Conservation (phyloP, 2,888 invertebrate genomes). For the Synanthedon formicaeformis region DNA sequence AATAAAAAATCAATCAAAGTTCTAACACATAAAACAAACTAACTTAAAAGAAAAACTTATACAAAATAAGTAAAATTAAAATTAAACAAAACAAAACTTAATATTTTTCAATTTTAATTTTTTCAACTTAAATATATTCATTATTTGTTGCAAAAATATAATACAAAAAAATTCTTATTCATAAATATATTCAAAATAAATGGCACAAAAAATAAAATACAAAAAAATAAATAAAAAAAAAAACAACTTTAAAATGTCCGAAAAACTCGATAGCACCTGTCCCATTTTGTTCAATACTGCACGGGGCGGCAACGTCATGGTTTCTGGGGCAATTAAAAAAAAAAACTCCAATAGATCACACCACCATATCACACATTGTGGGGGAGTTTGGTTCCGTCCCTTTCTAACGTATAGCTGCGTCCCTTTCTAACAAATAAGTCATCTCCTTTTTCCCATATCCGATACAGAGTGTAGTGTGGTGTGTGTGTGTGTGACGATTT, state of each 20-base stretch:
- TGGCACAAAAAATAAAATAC: too few species aligned
- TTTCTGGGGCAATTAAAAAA: slow-evolving; percentile 6
- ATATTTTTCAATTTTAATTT: too few species aligned
- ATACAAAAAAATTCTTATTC: too few species aligned
- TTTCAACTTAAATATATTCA: too few species aligned
- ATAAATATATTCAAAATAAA: too few species aligned
- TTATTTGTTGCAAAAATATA: too few species aligned
- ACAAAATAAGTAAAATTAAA: too few species aligned
- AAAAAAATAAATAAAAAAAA: too few species aligned
- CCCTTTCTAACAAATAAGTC: slow-evolving; percentile 10
- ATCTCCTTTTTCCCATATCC: slow-evolving; percentile 14
- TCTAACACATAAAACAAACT: too few species aligned
- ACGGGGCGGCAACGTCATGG: slow-evolving; percentile 9
- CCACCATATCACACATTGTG: slow-evolving; percentile 12
- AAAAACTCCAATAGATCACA: slow-evolving; percentile 11
- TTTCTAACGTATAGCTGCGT: slow-evolving; percentile 12
- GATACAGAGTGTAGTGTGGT: slow-evolving; percentile 1
- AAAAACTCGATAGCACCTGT: background rate
- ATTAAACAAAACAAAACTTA: too few species aligned
- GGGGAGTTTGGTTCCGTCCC: slow-evolving; percentile 17
- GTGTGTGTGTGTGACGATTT: slow-evolving; percentile 1
- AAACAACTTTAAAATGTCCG: background rate
- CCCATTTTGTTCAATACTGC: background rate
- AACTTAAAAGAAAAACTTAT: too few species aligned
- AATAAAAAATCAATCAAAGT: too few species aligned